Evolutionary conservation across 2,113 vertebrate genomes (phyloP).

Genomic region (Thymallus thymallus): DNA sequence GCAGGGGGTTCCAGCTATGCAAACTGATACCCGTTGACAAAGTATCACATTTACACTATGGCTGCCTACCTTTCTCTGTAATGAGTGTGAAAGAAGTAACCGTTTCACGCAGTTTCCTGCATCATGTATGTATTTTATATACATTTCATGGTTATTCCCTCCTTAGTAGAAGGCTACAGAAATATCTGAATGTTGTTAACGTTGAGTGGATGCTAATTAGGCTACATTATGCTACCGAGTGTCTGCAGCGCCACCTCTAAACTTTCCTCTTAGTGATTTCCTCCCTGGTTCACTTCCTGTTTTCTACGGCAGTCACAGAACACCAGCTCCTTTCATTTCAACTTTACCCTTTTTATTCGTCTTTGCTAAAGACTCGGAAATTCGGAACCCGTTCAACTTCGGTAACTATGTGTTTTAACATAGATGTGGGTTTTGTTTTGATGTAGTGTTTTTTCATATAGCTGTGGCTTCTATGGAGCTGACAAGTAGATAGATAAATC

Average conservation of each 20-base stretch:
- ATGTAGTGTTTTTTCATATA: conserved; percentile 1
- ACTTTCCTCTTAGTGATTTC: too few relatives aligned
- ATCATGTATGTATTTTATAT: too few relatives aligned
- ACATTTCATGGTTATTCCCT: too few relatives aligned
- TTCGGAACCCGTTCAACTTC: conserved; percentile 26
- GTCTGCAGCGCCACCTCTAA: too few relatives aligned
- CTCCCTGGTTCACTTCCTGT: conserved; percentile 23
- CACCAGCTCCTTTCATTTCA: conserved; percentile 24
- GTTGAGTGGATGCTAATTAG: too few relatives aligned
- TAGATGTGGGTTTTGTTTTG: conserved; percentile 13
- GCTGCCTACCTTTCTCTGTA: too few relatives aligned
- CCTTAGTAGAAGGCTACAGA: too few relatives aligned
- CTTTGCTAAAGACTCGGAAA: conserved; percentile 6
- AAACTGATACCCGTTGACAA: conserved; percentile 12
- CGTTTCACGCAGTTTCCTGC: too few relatives aligned
- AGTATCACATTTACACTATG: too few relatives aligned
- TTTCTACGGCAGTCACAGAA: conserved; percentile 49
- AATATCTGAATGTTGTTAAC: too few relatives aligned
- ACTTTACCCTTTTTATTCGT: conserved; percentile 12
- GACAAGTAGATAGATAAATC: background rate
- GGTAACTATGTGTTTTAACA: conserved; percentile 80
- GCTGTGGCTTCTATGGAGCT: background rate
- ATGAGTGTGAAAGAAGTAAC: conserved; percentile 10
- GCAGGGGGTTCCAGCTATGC: background rate
- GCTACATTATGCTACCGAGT: too few relatives aligned